Base-by-base conservation (phyloP, 2,113 vertebrate genomes). In the Lontra canadensis region DNA sequence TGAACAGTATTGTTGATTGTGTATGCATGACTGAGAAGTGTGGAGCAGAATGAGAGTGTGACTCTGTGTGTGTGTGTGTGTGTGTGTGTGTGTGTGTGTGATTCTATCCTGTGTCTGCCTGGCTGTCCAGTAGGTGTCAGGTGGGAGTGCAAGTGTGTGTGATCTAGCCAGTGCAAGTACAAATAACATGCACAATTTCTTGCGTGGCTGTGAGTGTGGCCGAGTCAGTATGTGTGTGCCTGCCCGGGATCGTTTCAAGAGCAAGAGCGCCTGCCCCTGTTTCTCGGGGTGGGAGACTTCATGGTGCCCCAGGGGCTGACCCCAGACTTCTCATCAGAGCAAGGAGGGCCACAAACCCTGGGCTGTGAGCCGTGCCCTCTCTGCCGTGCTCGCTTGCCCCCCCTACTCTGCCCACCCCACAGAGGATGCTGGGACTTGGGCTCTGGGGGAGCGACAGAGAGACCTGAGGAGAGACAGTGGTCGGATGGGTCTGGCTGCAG, bases 401-500 rank as follows among this genome's bases (percentile, higher is more conserved):
- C 21, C 36, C 42, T 0, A 0, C 76, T 4, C 34, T 31, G 47
- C 10, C 44, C 29, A 7, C 34, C 29, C 0, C 0, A 0, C 34
- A 90, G 69, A 87, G 67, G 67, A 80, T 78, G 71, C 49, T 9
- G 57, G 78, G 71, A 29, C 73, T 31, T 61, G 39, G 23, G n/a
- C 26, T 73, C 26, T 34, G 55, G 31, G 69, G 65, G 59, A 65
- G 36, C 57, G 9, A 52, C 9, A 26, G 79, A 0, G 4, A 57
- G 84, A 44, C 29, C 12, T 17, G 12, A 61, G 61, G 18, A 42
- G 63, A 47, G 71, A 55, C 29, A 67, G 63, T 29, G 26, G 29
- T 26, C 65, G 31, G 52, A 15, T 44, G 49, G 49, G 52, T 6
- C 29, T 14, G 57, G 39, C 9, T 8, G 9, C 57, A 44, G 52